Evolutionary conservation across 2,113 vertebrate genomes (phyloP), one percentile per base, ranked within the genome.

Genomic region (Saiga tatarica): DNA sequence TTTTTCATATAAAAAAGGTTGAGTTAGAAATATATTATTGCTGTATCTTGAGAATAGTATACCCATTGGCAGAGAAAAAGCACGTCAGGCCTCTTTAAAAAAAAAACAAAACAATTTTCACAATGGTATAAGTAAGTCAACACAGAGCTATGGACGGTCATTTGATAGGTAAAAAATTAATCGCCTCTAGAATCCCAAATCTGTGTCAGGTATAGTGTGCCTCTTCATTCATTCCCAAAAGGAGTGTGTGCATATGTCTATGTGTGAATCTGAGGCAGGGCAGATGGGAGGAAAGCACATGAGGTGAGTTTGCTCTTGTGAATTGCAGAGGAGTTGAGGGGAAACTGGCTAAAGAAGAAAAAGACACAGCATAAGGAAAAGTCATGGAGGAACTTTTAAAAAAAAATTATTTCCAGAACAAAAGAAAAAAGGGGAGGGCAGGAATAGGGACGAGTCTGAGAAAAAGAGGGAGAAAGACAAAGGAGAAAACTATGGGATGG

Each of bases 321-420:
- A 9, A 96, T 11, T 94, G 2, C 2, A n/a, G 2, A 90, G 78
- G 78, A 85, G 87, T 15, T 93, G 87, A 95, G 62, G 95, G 78
- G 88, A 2, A 8, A 91, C 23, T 45, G 97, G 82, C 4, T 92
- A 53, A 67, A 11, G 16, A 67, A 87, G 76, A 25, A 25, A 74
- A 83, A 25, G 74, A 36, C 42, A 84, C 83, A 94, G 87, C n/a
- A 88, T 78, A 90, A 97, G 84, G 85, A 93, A 97, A 97, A 96
- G 4, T 95, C 5, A 7, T 33, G 90, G 79, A 95, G 95, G 95
- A 88, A 89, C 82, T 87, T 91, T 82, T 96, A 94, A 89, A 47
- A 98, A 94, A 79, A 79, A 96, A 97, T 53, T 85, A 93, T 95
- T 98, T 98, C 95, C 95, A 98, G 94, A 95, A 98, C 93, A 53